Evolutionary conservation across 2,888 invertebrate genomes (phyloP), one percentile per base, ranked within the genome.

Genomic region (Fissipunctia ypsillon): DNA sequence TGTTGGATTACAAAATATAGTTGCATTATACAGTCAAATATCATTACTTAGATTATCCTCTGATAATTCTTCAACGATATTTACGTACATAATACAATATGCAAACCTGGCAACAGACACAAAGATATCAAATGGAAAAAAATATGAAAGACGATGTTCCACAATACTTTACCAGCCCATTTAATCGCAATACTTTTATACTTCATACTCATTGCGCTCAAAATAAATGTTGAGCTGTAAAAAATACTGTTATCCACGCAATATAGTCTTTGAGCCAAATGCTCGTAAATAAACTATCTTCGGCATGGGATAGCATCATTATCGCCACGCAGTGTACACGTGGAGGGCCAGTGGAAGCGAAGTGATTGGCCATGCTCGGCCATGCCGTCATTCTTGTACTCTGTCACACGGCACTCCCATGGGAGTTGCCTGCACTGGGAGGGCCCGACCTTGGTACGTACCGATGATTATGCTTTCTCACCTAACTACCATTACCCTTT

Each of bases 391-490:
- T 61, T 78, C 45, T 57, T 59, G 38, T 67, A 80, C 69, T 83
- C 35, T 41, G 41, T 75, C 75, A 80, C 65, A 69, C 50, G 90
- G 83, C 91, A 86, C 90, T 88, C 90, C 90, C 81, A 81, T 83
- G 76, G 86, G 86, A 85, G 87, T 83, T 77, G 77, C 85, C 87
- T 80, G 59, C 73, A 56, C 57, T 78, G 82, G 88, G 85, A 86
- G 83, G 84, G 88, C 66, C 84, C 76, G 80, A 88, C 91, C 91
- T 91, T 91, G 84, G 73, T 45, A 61, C 25, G 38, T 65, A 75
- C 71, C 63, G 72, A 81, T 76, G 63, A 82, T 73, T 78, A 76
- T 60, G 70, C 80, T 87, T 85, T 89, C 86, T 84, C 84, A 79
- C 73, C 72, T 81, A 80, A 73, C 73, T 80, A 74, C 22, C 71